These are phyloP conservation scores for Bubo bubo DNA, from an alignment of 2,113 vertebrate genomes.

Conservation along the genomic window DNA sequence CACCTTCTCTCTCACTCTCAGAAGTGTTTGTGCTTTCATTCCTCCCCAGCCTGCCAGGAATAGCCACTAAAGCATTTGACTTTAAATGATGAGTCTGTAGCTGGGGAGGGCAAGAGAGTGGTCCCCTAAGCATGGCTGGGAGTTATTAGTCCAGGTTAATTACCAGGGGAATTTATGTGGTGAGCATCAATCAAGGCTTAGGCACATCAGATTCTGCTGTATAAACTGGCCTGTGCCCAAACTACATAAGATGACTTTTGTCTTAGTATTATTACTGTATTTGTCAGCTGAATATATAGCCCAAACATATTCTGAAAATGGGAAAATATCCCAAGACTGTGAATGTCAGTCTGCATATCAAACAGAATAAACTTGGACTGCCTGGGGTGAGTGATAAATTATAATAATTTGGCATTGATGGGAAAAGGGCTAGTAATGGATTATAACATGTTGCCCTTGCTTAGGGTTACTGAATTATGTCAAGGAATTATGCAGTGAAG, in stretches of 20 bases:
- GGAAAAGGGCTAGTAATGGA: not conserved
- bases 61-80: not conserved
- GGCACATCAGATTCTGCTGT: not conserved
- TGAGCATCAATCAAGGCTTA: constrained; percentile 30
- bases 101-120: constrained; percentile 1
- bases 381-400: not conserved
- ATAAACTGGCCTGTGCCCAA: constrained; percentile 1
- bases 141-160: constrained; percentile 46
- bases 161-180: constrained; percentile 8
- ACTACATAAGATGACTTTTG: not conserved
- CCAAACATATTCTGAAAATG: not conserved
- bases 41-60: not conserved
- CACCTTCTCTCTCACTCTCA: not conserved
- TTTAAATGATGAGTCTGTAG: constrained; percentile 43
- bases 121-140: not conserved
- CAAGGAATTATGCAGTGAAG: not conserved
- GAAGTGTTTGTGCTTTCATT: not conserved
- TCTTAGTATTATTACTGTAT: constrained; percentile 1
- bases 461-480: not conserved
- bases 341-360: not conserved
- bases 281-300: not conserved
- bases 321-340: not conserved
- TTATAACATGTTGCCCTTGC: constrained; percentile 5
- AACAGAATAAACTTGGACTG: not conserved
- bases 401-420: not conserved